These are phyloP conservation scores for Calliopum simillimum DNA, from an alignment of 2,888 invertebrate species.

Conservation along the genomic window DNA sequence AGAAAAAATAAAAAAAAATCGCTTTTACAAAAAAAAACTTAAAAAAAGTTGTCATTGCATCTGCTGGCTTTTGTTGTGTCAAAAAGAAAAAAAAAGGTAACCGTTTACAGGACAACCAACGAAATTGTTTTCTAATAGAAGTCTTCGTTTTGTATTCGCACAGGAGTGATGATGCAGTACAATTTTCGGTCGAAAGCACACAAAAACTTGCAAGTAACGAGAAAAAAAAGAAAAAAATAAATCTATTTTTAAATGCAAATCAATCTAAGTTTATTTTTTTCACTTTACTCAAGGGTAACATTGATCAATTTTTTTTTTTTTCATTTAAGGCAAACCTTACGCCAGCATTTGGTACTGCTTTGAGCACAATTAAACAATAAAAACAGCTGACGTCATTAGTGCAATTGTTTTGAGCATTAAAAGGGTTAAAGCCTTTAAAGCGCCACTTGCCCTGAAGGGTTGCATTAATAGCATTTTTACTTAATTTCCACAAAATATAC, in stretches of 20 bases:
- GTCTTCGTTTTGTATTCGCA: constrained; percentile 8
- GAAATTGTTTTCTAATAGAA: constrained; percentile 13
- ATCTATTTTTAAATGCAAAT: constrained; percentile 33
- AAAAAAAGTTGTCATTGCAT: constrained; percentile 41
- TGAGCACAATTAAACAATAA: constrained; percentile 52
- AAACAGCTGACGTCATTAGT: constrained; percentile 51
- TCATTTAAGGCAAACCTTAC: constrained; percentile 35
- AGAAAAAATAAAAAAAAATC: background rate
- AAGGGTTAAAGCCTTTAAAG: background rate
- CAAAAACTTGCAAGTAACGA: constrained; percentile 50
- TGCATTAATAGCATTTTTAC: background rate
- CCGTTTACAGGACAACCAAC: constrained; percentile 2
- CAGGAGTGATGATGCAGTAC: constrained; percentile 58
- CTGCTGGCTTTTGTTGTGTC: constrained; percentile 30
- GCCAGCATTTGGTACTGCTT: constrained; percentile 34
- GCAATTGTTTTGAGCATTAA: background rate
- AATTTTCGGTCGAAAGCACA: constrained; percentile 63
- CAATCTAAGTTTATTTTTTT: background rate
- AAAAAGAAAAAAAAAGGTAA: constrained; percentile 9
- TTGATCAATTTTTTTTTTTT: constrained; percentile 46
- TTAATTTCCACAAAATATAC: background rate
- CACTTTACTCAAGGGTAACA: constrained; percentile 44
- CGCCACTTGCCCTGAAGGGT: background rate
- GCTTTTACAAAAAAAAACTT: background rate
- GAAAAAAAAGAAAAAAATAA: constrained; percentile 13